These are phyloP conservation scores for Agonum fuliginosum DNA, from an alignment of 2,888 invertebrate species.

Conservation along the genomic window DNA sequence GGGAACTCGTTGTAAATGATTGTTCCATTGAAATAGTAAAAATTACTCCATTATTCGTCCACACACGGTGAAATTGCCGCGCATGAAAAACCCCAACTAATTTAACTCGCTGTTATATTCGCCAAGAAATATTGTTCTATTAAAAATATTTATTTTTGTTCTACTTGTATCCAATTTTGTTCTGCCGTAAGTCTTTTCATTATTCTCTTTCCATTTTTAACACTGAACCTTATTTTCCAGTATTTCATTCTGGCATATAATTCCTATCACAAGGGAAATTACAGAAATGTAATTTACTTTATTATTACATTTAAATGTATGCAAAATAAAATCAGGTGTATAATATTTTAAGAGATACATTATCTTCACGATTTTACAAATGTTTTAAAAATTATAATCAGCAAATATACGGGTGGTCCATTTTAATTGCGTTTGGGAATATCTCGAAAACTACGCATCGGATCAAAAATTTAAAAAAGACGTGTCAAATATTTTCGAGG, in stretches of 20 bases:
- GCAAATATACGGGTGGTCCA: no score
- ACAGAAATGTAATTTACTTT: no score
- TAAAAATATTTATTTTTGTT: slow-evolving; percentile 37
- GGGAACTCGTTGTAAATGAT: slow-evolving; percentile 50
- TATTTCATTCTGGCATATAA: not conserved
- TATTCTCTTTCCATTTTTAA: not conserved
- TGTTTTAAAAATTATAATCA: no score
- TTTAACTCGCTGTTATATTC: slow-evolving; percentile 49
- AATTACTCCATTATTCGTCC: slow-evolving; percentile 56
- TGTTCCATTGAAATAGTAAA: slow-evolving; percentile 59
- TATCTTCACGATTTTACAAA: no score
- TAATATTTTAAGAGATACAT: no score
- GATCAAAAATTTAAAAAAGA: no score
- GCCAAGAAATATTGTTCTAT: slow-evolving; percentile 51
- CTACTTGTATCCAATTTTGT: slow-evolving; percentile 16
- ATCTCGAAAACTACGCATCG: no score
- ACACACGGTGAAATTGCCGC: slow-evolving; percentile 44
- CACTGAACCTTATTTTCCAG: not conserved
- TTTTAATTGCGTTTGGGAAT: no score
- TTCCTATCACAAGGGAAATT: not conserved
- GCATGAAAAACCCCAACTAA: slow-evolving; percentile 43
- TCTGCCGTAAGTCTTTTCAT: slow-evolving; percentile 16
- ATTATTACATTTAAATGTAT: no score
- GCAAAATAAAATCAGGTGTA: no score
- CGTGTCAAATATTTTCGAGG: no score